Evolutionary conservation across 2,797 vertebrate genomes (phyloP).

Genomic region (Tangara arthus): DNA sequence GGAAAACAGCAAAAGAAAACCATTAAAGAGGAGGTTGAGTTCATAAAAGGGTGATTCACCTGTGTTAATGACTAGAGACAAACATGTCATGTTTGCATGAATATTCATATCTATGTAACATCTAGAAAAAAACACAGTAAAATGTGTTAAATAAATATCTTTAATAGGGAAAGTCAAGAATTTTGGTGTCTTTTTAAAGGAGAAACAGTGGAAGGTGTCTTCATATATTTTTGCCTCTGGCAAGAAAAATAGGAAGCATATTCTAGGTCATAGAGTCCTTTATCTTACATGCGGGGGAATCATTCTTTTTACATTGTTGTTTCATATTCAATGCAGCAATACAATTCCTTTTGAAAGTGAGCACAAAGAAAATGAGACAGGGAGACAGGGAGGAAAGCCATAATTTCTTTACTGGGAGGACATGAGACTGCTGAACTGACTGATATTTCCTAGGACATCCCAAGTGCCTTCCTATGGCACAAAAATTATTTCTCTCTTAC

Average conservation of each 20-base stretch:
- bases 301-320: not conserved
- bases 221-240: not conserved
- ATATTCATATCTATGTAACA: not conserved
- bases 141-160: not conserved
- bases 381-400: not conserved
- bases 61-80: not conserved
- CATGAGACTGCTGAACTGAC: not conserved
- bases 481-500: not conserved
- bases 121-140: not conserved
- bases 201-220: not conserved
- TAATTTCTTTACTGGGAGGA: not conserved
- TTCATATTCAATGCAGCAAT: not conserved
- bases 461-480: not conserved
- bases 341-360: not conserved
- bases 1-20: not conserved
- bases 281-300: not conserved
- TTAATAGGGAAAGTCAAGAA: not conserved
- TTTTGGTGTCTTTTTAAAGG: not conserved
- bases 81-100: not conserved
- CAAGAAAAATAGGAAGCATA: not conserved
- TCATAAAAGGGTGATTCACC: not conserved
- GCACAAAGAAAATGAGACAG: not conserved
- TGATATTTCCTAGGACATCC: not conserved
- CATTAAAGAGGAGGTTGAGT: not conserved
- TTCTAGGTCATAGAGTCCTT: not conserved